Conservation (phyloP, 1,140 invertebrate genomes). For the Carposina sasakii region DNA sequence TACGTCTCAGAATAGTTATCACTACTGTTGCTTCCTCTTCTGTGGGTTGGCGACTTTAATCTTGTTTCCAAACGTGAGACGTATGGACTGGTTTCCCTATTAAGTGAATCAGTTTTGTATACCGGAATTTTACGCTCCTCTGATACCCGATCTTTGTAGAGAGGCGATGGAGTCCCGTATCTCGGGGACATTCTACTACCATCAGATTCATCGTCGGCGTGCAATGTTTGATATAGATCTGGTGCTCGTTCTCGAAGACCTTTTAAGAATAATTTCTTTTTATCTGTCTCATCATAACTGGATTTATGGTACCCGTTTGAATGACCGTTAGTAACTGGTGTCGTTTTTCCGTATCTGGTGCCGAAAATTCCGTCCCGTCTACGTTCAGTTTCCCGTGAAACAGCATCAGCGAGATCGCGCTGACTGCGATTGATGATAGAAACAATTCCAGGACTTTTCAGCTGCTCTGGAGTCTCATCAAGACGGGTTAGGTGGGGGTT, state of each 20-base stretch:
- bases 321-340: conserved; percentile 62
- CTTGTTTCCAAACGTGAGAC: conserved; percentile 59
- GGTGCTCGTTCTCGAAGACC: conserved; percentile 82
- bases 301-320: conserved; percentile 60
- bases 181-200: conserved; percentile 58
- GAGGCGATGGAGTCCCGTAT: conserved; percentile 62
- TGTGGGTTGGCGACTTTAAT: conserved; percentile 59
- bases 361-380: conserved; percentile 69
- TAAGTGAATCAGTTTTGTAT: conserved; percentile 67
- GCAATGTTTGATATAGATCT: conserved; percentile 81
- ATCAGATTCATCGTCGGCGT: conserved; percentile 75
- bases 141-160: conserved; percentile 58
- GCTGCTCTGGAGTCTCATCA: conserved; percentile 79
- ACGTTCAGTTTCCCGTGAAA: conserved; percentile 63
- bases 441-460: conserved; percentile 88
- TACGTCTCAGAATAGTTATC: conserved; percentile 82
- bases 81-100: conserved; percentile 65
- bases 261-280: conserved; percentile 81
- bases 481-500: conserved; percentile 82
- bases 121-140: conserved; percentile 59
- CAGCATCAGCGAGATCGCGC: conserved; percentile 77
- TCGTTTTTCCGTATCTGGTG: conserved; percentile 72
- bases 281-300: conserved; percentile 72
- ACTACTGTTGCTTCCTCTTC: conserved; percentile 76
- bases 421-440: conserved; percentile 88